Conservation (phyloP, 2,888 invertebrate genomes). For the Synanthedon tipuliformis region DNA sequence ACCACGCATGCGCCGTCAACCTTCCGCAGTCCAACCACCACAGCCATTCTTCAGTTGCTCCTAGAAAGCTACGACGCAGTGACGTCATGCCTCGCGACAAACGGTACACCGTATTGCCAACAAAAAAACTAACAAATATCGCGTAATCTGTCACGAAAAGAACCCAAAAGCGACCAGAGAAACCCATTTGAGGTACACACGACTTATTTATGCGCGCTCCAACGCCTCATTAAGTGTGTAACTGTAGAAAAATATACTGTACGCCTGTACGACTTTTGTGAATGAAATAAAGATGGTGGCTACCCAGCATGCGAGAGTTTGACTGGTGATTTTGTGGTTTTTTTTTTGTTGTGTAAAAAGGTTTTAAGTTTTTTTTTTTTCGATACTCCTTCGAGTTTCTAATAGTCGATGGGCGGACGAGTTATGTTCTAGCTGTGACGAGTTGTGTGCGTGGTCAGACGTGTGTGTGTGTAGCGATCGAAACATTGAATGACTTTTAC, state of each 20-base stretch:
- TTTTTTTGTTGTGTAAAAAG: slow-evolving; percentile 18
- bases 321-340: slow-evolving; percentile 28
- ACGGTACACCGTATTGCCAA: slow-evolving; percentile 36
- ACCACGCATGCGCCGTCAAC: slow-evolving; percentile 50
- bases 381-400: slow-evolving; percentile 7
- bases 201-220: slow-evolving; percentile 13
- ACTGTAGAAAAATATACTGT: slow-evolving; percentile 59
- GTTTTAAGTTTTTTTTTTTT: slow-evolving; percentile 1
- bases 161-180: slow-evolving; percentile 21
- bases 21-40: slow-evolving; percentile 65
- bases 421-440: slow-evolving; percentile 11
- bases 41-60: slow-evolving; percentile 68
- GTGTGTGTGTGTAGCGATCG: slow-evolving; percentile 59
- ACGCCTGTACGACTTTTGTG: slow-evolving; percentile 59
- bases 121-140: slow-evolving; percentile 40
- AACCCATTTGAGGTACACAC: slow-evolving; percentile 13
- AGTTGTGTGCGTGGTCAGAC: slow-evolving; percentile 27
- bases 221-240: slow-evolving; percentile 36
- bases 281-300: slow-evolving; percentile 70
- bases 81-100: slow-evolving; percentile 27
- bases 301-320: slow-evolving; percentile 35
- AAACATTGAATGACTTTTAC: slow-evolving; percentile 64
- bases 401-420: slow-evolving; percentile 9
- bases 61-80: slow-evolving; percentile 25
- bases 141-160: slow-evolving; percentile 18